Percentiles rank a stretch among this genome's conserved stretches.
These are phyloP conservation scores for Cichladusa arquata DNA, from an alignment of 2,113 vertebrate species.

Conservation along the genomic window DNA sequence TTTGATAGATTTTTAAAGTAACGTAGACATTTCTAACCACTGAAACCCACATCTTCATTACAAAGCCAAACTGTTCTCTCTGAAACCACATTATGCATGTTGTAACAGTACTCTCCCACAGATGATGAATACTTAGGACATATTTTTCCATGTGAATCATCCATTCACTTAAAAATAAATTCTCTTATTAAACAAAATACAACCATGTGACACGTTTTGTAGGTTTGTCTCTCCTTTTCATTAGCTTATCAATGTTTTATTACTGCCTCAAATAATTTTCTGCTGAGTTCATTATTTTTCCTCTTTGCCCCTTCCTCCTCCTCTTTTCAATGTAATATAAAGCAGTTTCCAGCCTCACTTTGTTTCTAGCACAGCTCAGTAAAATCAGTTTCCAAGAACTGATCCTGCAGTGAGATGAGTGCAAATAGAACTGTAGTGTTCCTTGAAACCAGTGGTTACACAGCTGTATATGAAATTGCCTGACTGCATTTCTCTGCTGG, in stretches of 20 bases:
- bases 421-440: neutral
- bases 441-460: neutral
- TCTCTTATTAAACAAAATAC: constrained; percentile 32
- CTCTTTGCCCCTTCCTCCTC: neutral
- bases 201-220: neutral
- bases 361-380: neutral
- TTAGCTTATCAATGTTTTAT: neutral
- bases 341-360: neutral
- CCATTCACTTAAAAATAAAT: constrained; percentile 47
- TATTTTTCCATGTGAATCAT: constrained; percentile 65
- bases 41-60: constrained; percentile 43
- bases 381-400: neutral
- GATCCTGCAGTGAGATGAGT: neutral
- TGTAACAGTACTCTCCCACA: constrained; percentile 57
- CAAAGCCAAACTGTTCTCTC: constrained; percentile 46
- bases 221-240: constrained; percentile 3
- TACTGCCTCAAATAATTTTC: constrained; percentile 19
- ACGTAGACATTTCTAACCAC: neutral
- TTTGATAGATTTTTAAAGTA: constrained; percentile 10
- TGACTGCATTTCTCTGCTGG: neutral
- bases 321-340: neutral
- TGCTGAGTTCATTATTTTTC: neutral
- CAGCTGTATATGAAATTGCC: neutral
- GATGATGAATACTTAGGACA: constrained; percentile 36
- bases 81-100: constrained; percentile 35